These are phyloP conservation scores for Tangara arthus DNA, from an alignment of 2,797 vertebrate species.

Conservation along the genomic window DNA sequence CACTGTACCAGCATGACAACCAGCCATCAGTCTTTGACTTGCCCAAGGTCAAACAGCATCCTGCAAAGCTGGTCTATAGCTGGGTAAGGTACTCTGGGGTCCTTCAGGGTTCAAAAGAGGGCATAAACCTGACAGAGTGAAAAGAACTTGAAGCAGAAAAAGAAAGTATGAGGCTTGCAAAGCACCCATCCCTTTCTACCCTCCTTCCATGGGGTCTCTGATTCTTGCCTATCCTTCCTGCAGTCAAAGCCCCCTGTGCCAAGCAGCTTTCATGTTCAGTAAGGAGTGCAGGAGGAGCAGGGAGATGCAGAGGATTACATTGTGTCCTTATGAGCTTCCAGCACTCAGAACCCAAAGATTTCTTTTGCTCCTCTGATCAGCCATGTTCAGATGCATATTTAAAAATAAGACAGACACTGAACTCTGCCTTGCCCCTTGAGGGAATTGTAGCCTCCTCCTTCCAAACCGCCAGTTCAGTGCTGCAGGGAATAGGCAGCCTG, in stretches of 20 bases:
- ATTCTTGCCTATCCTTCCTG: neutral
- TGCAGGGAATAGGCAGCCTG: conserved; percentile 39
- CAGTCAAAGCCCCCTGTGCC: neutral
- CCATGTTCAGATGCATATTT: conserved; percentile 32
- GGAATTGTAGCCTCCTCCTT: conserved; percentile 31
- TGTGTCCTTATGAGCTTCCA: neutral
- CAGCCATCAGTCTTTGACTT: neutral
- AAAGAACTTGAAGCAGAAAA: neutral
- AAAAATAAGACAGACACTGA: conserved; percentile 45
- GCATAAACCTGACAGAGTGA: neutral
- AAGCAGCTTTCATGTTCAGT: neutral
- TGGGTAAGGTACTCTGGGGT: neutral
- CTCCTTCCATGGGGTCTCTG: neutral
- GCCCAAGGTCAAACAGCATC: neutral
- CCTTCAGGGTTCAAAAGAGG: neutral
- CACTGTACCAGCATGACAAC: neutral
- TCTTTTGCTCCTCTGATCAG: conserved; percentile 31
- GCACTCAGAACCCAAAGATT: neutral
- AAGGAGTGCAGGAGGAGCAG: neutral
- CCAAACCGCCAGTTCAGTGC: neutral
- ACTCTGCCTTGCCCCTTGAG: conserved; percentile 19
- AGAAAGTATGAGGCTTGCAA: neutral
- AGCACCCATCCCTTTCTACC: neutral
- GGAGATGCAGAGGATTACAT: neutral
- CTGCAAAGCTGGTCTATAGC: neutral